phyloP scores from a whole-genome alignment of 1,140 invertebrate species.

The Drosophila arawakana region DNA sequence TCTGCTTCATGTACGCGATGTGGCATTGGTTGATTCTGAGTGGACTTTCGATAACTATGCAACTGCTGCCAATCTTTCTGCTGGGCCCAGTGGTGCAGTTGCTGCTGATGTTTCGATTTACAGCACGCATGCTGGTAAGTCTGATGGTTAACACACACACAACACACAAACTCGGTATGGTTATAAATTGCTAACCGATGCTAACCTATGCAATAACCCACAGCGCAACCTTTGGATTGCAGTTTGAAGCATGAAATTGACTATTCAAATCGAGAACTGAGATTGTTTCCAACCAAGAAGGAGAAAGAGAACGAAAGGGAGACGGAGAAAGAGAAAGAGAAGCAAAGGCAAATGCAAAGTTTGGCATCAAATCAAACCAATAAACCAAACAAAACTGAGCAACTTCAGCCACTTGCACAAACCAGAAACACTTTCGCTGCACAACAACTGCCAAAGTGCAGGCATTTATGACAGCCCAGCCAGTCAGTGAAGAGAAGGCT shows the following conservation, averaged over 20 bases:
- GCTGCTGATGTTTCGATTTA: conserved; percentile 46
- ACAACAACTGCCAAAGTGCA: conserved; percentile 74
- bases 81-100: conserved; percentile 53
- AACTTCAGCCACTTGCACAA: conserved; percentile 42
- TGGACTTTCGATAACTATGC: conserved; percentile 23
- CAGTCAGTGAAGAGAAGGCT: background rate
- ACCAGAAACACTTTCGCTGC: conserved; percentile 74
- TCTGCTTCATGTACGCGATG: conserved; percentile 54
- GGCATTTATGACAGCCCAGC: conserved; percentile 71
- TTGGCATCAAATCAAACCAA: conserved; percentile 69
- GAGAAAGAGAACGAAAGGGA: background rate
- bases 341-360: conserved; percentile 37
- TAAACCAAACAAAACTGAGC: conserved; percentile 60
- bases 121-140: conserved; percentile 55
- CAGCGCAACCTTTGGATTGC: conserved; percentile 51
- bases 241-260: conserved; percentile 55
- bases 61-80: conserved; percentile 41
- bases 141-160: background rate
- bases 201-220: conserved; percentile 8
- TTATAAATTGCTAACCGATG: background rate
- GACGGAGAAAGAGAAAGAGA: background rate
- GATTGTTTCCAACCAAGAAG: background rate
- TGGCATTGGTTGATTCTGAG: conserved; percentile 34
- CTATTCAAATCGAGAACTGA: conserved; percentile 8
- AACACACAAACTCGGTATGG: background rate